Conservation (phyloP, 1,140 invertebrate species). For the Zaprionus tsacasi region DNA sequence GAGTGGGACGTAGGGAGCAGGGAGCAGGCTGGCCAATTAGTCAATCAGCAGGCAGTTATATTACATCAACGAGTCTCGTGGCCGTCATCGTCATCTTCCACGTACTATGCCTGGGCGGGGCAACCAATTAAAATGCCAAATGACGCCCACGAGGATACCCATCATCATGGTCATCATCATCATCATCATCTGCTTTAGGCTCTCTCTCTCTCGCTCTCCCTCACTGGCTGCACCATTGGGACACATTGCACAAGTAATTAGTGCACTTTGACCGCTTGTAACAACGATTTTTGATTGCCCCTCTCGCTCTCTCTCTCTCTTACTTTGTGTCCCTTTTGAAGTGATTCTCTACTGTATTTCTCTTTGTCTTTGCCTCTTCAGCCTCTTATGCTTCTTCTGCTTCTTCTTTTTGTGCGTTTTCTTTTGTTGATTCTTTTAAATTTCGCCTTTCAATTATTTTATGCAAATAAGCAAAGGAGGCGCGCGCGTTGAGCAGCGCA, state of each 20-base stretch:
- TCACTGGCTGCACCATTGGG: conserved; percentile 11
- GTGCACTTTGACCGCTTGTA: conserved; percentile 65
- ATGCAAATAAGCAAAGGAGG: conserved; percentile 75
- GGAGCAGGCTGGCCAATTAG: conserved; percentile 59
- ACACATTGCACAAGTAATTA: conserved; percentile 62
- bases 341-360: conserved; percentile 14
- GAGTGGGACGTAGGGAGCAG: background rate
- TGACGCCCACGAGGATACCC: conserved; percentile 36
- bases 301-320: background rate
- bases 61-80: conserved; percentile 34
- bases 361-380: conserved; percentile 26
- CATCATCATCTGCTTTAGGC: background rate
- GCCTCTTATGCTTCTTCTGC: background rate
- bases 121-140: conserved; percentile 44
- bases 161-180: conserved; percentile 22
- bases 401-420: conserved; percentile 18
- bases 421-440: conserved; percentile 80
- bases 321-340: conserved; percentile 34
- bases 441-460: conserved; percentile 83
- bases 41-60: conserved; percentile 63
- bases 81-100: conserved; percentile 16
- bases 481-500: conserved; percentile 63
- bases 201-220: too few relatives aligned
- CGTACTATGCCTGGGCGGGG: background rate
- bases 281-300: conserved; percentile 37